Conservation (phyloP, 2,113 vertebrate species). For the Rhinogobius similis region DNA sequence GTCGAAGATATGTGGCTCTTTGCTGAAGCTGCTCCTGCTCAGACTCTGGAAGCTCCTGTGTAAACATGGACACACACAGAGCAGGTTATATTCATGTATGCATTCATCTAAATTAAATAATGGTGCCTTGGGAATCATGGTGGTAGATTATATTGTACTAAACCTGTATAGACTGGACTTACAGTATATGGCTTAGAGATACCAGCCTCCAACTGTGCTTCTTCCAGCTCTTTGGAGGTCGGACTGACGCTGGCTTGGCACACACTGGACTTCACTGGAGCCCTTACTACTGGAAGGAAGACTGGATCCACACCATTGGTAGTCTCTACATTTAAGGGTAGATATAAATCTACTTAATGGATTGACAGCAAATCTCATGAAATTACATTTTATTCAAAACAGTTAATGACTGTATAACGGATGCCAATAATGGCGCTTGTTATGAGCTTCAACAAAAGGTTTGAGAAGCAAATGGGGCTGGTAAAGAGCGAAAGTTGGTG, state of each 20-base stretch:
- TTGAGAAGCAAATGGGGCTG: background rate
- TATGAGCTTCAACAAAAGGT: background rate
- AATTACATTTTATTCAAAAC: no score
- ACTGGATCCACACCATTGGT: slow-evolving; percentile 43
- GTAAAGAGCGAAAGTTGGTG: no score
- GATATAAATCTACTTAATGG: background rate
- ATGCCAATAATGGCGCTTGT: no score
- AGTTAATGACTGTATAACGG: no score
- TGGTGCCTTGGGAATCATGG: no score
- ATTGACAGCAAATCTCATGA: no score
- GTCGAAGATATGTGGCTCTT: slow-evolving; percentile 89
- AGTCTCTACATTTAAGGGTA: slow-evolving; percentile 57
- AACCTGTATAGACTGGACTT: slow-evolving; percentile 48
- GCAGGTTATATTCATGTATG: background rate
- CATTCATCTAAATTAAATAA: background rate
- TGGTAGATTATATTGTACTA: no score
- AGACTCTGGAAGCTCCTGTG: slow-evolving; percentile 81
- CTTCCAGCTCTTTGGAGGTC: slow-evolving; percentile 66
- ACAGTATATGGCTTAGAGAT: slow-evolving; percentile 77
- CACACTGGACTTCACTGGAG: slow-evolving; percentile 64
- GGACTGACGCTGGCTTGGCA: slow-evolving; percentile 41
- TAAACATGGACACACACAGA: background rate
- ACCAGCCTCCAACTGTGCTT: slow-evolving; percentile 76
- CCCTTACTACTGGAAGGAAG: slow-evolving; percentile 66
- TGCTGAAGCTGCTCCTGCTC: slow-evolving; percentile 88